Conservation (phyloP, 2,113 vertebrate genomes). For the Pituophis catenifer region DNA sequence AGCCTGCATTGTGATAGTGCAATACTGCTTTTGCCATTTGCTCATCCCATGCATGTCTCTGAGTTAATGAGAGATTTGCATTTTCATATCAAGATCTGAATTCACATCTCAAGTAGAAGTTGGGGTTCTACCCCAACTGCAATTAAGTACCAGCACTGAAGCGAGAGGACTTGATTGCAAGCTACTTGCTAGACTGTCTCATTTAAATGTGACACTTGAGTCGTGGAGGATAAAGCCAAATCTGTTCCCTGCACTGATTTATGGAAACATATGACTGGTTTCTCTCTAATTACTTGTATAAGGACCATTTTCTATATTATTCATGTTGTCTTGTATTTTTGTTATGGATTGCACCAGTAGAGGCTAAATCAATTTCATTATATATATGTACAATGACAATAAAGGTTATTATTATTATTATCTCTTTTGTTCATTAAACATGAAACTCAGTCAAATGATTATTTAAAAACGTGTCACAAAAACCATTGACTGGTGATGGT, state of each 20-base stretch:
- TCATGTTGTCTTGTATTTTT: too few species aligned
- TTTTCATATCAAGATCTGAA: neutral
- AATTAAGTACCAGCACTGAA: neutral
- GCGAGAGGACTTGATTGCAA: neutral
- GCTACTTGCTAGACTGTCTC: neutral
- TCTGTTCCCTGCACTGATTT: neutral
- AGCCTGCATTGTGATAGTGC: neutral
- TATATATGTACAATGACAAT: too few species aligned
- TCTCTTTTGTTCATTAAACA: too few species aligned
- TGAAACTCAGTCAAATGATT: too few species aligned
- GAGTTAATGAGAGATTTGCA: neutral
- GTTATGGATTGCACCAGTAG: too few species aligned
- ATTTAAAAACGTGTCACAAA: too few species aligned
- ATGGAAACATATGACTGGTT: neutral
- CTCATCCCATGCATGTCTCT: neutral
- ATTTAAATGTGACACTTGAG: neutral
- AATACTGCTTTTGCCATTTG: neutral
- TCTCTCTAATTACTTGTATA: too few species aligned
- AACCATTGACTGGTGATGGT: too few species aligned
- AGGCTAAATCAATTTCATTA: too few species aligned
- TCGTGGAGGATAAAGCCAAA: neutral
- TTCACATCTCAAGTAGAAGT: neutral
- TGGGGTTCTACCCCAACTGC: neutral
- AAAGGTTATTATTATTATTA: too few species aligned
- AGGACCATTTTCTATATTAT: too few species aligned